Percentiles rank a stretch among this genome's conserved stretches.
phyloP scores from a whole-genome alignment of 53 echinoderm and acorn worm genomes.

The Crossaster papposus region DNA sequence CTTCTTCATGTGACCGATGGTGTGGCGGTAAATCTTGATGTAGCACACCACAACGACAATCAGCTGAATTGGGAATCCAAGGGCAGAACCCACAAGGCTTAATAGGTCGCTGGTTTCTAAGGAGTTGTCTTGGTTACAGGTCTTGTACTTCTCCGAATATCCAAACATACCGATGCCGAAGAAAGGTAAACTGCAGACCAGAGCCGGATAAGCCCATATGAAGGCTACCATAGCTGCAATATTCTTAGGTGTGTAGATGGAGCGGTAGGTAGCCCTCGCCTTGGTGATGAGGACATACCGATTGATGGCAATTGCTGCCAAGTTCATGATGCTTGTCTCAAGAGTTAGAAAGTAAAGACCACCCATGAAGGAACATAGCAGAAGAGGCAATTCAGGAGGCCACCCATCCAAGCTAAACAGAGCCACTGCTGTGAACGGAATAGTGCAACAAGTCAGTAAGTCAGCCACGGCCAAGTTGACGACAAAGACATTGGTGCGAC shows the following conservation, averaged over 20 bases:
- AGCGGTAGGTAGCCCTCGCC: conserved; percentile 36
- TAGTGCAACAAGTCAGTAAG: conserved; percentile 41
- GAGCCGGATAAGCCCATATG: conserved; percentile 60
- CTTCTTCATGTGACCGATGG: conserved; percentile 62
- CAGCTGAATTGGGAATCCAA: conserved; percentile 57
- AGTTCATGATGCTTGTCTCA: conserved; percentile 62
- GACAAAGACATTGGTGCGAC: conserved; percentile 72
- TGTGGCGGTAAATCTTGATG: conserved; percentile 65
- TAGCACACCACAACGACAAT: conserved; percentile 59
- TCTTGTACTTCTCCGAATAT: conserved; percentile 67
- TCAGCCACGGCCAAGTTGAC: conserved; percentile 77
- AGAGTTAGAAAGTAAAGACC: conserved; percentile 49
- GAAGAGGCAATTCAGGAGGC: conserved; percentile 52
- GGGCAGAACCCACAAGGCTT: conserved; percentile 53
- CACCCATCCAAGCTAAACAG: conserved; percentile 60
- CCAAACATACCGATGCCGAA: conserved; percentile 70
- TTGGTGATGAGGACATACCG: conserved; percentile 71
- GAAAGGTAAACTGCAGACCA: conserved; percentile 37
- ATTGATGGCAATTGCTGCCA: conserved; percentile 70
- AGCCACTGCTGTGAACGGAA: conserved; percentile 65
- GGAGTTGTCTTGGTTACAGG: conserved; percentile 66
- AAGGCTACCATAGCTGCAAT: conserved; percentile 62
- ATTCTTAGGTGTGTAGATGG: conserved; percentile 64
- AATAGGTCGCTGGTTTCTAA: conserved; percentile 55
- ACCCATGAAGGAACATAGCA: conserved; percentile 50